Percentiles rank a stretch among this genome's conserved stretches.
Evolutionary conservation across 2,113 vertebrate species (phyloP).

Genomic region (cattle (Bos taurus)): DNA sequence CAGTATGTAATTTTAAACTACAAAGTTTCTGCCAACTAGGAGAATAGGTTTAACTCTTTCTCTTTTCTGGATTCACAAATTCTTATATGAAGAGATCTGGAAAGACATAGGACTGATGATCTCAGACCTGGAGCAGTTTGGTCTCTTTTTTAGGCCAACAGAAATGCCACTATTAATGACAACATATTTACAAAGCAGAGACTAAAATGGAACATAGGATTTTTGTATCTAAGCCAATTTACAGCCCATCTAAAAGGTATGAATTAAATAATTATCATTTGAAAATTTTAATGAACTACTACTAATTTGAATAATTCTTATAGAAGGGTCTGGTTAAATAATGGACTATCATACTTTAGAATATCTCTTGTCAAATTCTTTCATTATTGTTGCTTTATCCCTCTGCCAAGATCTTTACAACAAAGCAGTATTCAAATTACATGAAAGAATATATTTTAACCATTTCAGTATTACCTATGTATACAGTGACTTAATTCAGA

Average conservation of each 20-base stretch:
- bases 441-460: neutral
- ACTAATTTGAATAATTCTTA: neutral
- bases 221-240: slow-evolving; percentile 39
- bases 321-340: neutral
- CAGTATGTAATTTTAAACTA: slow-evolving; percentile 93
- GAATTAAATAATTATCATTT: slow-evolving; percentile 41
- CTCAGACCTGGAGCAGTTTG: slow-evolving; percentile 47
- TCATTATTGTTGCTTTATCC: neutral
- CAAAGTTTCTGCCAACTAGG: slow-evolving; percentile 86
- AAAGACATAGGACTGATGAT: slow-evolving; percentile 30
- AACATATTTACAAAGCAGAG: slow-evolving; percentile 58
- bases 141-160: slow-evolving; percentile 47
- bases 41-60: slow-evolving; percentile 86
- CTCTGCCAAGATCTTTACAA: neutral
- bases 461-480: neutral
- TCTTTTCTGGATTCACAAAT: slow-evolving; percentile 69
- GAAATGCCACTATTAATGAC: slow-evolving; percentile 66
- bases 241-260: slow-evolving; percentile 31
- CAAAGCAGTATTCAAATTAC: neutral
- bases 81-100: slow-evolving; percentile 32
- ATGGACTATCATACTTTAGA: neutral
- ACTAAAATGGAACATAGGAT: slow-evolving; percentile 48
- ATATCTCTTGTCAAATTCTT: neutral
- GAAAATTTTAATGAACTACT: slow-evolving; percentile 31
- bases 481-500: neutral